Evolutionary conservation across 1,140 invertebrate species (phyloP).

Genomic region (Neocloeon triangulifer): DNA sequence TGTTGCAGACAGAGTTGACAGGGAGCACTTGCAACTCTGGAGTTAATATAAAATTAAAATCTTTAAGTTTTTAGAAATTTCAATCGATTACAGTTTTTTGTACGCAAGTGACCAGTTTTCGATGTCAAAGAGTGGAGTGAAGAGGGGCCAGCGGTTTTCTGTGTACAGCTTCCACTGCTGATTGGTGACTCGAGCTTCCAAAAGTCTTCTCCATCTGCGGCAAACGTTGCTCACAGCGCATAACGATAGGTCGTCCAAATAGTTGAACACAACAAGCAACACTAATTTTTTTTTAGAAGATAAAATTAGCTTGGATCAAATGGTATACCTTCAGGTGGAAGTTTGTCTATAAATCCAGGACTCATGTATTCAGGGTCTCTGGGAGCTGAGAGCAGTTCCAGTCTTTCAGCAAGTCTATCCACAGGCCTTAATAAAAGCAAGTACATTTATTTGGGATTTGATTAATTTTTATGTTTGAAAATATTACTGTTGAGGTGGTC

Average conservation of each 20-base stretch:
- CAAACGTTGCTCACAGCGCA: conserved; percentile 73
- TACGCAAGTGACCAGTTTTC: too few relatives aligned
- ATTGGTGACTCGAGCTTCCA: conserved; percentile 47
- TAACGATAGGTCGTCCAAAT: conserved; percentile 75
- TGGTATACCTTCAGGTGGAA: conserved; percentile 43
- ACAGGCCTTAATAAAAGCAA: too few relatives aligned
- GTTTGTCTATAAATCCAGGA: conserved; percentile 24
- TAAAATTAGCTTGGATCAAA: too few relatives aligned
- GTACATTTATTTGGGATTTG: too few relatives aligned
- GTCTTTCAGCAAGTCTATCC: conserved; percentile 18
- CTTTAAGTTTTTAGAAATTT: too few relatives aligned
- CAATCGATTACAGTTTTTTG: too few relatives aligned
- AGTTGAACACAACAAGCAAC: conserved; percentile 62
- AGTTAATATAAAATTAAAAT: too few relatives aligned
- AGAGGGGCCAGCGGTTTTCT: conserved; percentile 57
- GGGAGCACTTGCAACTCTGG: conserved; percentile 46
- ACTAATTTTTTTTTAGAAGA: too few relatives aligned
- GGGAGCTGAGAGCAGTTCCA: conserved; percentile 21
- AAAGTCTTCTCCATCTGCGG: conserved; percentile 54
- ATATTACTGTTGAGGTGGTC: conserved; percentile 9
- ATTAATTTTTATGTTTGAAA: too few relatives aligned
- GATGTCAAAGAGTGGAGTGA: conserved; percentile 36
- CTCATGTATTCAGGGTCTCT: conserved; percentile 17
- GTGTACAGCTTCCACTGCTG: conserved; percentile 56
- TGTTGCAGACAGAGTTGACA: conserved; percentile 68